Evolutionary conservation across 2,797 vertebrate species (phyloP).

Genomic region (Gymnodraco acuticeps): DNA sequence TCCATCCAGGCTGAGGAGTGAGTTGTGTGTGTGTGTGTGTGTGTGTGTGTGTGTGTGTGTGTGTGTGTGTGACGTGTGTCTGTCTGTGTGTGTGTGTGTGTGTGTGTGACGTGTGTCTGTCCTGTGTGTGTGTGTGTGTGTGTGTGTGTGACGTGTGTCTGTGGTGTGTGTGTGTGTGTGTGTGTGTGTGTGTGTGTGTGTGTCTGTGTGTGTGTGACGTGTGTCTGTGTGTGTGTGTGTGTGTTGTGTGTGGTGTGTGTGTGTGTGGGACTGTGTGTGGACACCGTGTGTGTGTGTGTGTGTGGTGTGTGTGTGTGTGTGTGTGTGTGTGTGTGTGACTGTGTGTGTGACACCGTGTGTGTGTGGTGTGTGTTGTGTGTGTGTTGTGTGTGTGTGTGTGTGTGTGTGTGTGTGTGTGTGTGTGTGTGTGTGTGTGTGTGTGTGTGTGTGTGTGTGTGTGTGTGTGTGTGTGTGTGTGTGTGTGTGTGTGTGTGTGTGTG

Average conservation of each 20-base stretch:
- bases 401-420: no score
- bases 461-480: background rate
- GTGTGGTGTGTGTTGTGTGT: no score
- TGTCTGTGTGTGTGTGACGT: background rate
- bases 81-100: background rate
- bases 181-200: background rate
- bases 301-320: background rate
- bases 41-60: background rate
- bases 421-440: no score
- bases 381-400: background rate
- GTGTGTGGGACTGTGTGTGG: no score
- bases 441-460: no score
- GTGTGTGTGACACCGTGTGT: background rate
- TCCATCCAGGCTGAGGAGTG: slow-evolving; percentile 99
- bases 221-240: no score
- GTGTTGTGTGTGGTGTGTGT: no score
- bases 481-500: background rate
- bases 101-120: background rate
- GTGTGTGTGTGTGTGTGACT: background rate
- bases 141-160: background rate
- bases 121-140: background rate
- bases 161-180: background rate
- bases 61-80: background rate
- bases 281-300: background rate
- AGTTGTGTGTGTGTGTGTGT: slow-evolving; percentile 65